Percentiles rank a stretch among this genome's conserved stretches.
phyloP scores from a whole-genome alignment of 2,113 vertebrate species.

The Panurus biarmicus region DNA sequence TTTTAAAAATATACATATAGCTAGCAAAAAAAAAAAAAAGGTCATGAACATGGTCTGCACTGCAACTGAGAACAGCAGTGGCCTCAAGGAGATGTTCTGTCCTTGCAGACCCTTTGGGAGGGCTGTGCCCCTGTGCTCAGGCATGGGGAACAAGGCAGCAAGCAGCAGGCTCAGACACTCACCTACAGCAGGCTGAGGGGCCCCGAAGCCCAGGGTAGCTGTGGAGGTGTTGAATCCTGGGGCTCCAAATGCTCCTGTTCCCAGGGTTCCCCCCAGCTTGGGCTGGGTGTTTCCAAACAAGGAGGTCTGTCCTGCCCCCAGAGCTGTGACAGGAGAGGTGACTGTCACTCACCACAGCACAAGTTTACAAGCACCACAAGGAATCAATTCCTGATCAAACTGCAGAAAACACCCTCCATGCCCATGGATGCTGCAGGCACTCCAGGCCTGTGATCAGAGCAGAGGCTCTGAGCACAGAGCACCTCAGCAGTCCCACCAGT shows the following conservation, averaged over 20 bases:
- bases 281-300: constrained; percentile 89
- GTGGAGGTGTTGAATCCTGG: constrained; percentile 80
- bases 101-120: too few relatives aligned
- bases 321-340: constrained; percentile 62
- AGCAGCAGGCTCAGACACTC: constrained; percentile 26
- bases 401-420: neutral
- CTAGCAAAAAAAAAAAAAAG: neutral
- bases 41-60: neutral
- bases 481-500: too few relatives aligned
- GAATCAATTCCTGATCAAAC: accelerated
- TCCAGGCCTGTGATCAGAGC: neutral
- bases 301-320: constrained; percentile 81
- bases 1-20: neutral
- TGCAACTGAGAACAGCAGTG: neutral
- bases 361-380: neutral
- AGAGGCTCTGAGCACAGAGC: neutral
- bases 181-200: constrained; percentile 88
- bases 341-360: neutral
- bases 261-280: constrained; percentile 81
- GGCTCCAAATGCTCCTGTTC: constrained; percentile 81
- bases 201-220: constrained; percentile 81
- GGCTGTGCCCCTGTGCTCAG: neutral
- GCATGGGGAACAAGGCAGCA: neutral
- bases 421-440: neutral
- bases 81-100: accelerated